Evolutionary conservation across 1,140 invertebrate genomes (phyloP).

Genomic region (Drosophila seguyi): DNA sequence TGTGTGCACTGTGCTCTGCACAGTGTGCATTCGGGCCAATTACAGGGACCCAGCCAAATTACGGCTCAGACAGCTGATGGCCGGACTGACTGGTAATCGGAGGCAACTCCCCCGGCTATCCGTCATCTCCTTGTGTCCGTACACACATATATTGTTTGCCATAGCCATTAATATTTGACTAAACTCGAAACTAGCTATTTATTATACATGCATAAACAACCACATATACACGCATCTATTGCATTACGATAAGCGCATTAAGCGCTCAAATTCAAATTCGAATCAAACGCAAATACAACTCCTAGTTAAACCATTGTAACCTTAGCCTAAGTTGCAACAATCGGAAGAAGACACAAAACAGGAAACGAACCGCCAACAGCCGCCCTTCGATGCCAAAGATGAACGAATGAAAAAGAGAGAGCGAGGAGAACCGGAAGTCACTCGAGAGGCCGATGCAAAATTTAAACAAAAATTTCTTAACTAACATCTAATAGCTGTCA

Average conservation of each 20-base stretch:
- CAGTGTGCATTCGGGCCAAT: constrained; percentile 49
- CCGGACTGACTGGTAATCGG: constrained; percentile 29
- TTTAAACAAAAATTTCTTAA: constrained; percentile 32
- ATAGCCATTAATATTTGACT: constrained; percentile 76
- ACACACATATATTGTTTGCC: constrained; percentile 49
- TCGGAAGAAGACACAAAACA: constrained; percentile 17
- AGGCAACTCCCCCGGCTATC: constrained; percentile 30
- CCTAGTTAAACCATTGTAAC: constrained; percentile 57
- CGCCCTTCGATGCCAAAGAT: constrained; percentile 65
- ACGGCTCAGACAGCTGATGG: constrained; percentile 60
- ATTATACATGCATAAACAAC: constrained; percentile 60
- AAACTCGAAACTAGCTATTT: constrained; percentile 77
- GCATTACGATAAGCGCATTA: constrained; percentile 71
- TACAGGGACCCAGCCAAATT: constrained; percentile 55
- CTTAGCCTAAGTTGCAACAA: constrained; percentile 54
- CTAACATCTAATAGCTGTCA: constrained; percentile 62
- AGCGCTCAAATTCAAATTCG: constrained; percentile 60
- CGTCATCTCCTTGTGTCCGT: constrained; percentile 29
- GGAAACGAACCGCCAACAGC: constrained; percentile 35
- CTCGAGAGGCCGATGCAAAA: constrained; percentile 30
- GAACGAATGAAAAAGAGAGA: constrained; percentile 54
- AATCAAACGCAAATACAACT: constrained; percentile 26
- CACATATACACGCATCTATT: constrained; percentile 50
- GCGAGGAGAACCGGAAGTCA: constrained; percentile 12
- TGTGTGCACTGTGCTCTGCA: constrained; percentile 24